Evolutionary conservation across 2,888 invertebrate species (phyloP).

Genomic region (Ormyrus nitidulus): DNA sequence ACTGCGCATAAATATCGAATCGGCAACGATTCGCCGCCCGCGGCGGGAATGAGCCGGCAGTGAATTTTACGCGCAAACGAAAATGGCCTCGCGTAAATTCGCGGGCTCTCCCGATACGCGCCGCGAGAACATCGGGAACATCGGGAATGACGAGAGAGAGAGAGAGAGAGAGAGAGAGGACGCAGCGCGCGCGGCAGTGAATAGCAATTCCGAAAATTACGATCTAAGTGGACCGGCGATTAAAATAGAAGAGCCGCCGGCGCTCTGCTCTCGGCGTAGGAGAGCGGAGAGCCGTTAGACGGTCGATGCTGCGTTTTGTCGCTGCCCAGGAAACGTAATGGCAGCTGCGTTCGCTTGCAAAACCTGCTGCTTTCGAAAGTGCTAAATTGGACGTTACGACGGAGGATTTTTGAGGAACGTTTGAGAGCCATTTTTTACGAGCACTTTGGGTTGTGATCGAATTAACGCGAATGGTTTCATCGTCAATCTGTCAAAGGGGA

Average conservation of each 20-base stretch:
- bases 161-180: neutral
- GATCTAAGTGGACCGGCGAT: constrained; percentile 36
- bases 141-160: no score
- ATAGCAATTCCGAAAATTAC: constrained; percentile 40
- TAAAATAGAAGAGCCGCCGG: constrained; percentile 39
- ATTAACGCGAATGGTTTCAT: no score
- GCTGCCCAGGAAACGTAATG: neutral
- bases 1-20: no score
- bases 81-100: constrained; percentile 27
- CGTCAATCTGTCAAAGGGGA: no score
- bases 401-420: no score
- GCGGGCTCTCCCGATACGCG: neutral
- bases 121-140: neutral
- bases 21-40: no score
- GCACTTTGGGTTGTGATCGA: no score
- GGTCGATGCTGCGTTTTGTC: neutral
- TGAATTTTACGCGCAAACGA: constrained; percentile 19
- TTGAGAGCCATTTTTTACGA: no score
- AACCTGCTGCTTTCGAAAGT: no score
- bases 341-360: constrained; percentile 6
- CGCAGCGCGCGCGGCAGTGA: constrained; percentile 5
- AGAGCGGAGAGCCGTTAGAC: neutral
- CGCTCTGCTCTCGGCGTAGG: neutral
- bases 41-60: neutral
- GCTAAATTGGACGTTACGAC: no score